phyloP scores from a whole-genome alignment of 2,888 invertebrate species.

The Drosophila tripunctata region DNA sequence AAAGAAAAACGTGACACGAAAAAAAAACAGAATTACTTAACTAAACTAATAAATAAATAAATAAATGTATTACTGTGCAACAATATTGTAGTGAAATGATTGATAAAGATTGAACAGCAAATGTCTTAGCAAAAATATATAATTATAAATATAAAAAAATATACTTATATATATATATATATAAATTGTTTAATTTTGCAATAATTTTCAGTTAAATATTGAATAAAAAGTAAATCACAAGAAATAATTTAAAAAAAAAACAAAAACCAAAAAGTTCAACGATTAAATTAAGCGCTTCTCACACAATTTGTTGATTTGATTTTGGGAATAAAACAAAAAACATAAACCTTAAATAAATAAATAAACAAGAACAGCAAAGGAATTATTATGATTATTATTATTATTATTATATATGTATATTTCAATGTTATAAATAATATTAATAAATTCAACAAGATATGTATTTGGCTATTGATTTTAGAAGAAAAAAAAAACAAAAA shows the following conservation, averaged over 20 bases:
- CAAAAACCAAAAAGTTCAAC: constrained; percentile 68
- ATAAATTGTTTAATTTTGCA: constrained; percentile 44
- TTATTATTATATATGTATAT: constrained; percentile 72
- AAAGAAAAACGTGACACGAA: constrained; percentile 13
- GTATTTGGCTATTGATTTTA: constrained; percentile 50
- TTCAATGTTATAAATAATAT: constrained; percentile 65
- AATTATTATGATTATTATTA: no score
- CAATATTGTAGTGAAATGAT: constrained; percentile 32
- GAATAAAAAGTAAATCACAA: not conserved
- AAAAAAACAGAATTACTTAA: constrained; percentile 35
- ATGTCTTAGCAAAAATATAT: constrained; percentile 67
- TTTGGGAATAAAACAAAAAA: constrained; percentile 20
- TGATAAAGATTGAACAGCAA: constrained; percentile 23
- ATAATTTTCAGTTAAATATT: constrained; percentile 39
- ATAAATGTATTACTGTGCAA: constrained; percentile 63
- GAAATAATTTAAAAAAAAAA: constrained; percentile 14
- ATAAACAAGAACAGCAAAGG: constrained; percentile 18
- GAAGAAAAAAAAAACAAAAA: no score
- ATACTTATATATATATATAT: constrained; percentile 26
- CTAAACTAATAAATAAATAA: constrained; percentile 57
- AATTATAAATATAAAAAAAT: constrained; percentile 31
- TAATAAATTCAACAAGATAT: constrained; percentile 20
- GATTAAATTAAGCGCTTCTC: constrained; percentile 75
- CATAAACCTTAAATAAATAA: constrained; percentile 15
- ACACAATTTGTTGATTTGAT: constrained; percentile 56